phyloP scores from a whole-genome alignment of 1,140 invertebrate genomes.

The Platyura marginata region DNA sequence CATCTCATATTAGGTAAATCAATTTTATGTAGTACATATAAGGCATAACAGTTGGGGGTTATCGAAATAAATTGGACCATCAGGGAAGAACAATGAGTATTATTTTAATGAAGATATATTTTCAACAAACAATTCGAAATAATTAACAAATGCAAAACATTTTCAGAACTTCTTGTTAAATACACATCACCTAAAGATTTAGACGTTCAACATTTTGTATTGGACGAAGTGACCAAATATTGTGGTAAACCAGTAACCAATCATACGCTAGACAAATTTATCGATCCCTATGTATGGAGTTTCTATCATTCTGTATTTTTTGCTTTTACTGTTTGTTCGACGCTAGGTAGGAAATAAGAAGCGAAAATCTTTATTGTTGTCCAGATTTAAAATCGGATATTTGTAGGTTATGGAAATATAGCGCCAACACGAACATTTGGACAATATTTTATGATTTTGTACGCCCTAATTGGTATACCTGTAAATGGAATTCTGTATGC shows the following conservation, averaged over 20 bases:
- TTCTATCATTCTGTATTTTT: constrained; percentile 92
- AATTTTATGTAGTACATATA: too few species aligned
- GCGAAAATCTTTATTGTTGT: not conserved
- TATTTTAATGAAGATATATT: too few species aligned
- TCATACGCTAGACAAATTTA: constrained; percentile 33
- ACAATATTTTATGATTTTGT: constrained; percentile 82
- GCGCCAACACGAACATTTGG: constrained; percentile 66
- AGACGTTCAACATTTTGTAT: constrained; percentile 27
- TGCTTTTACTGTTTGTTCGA: constrained; percentile 84
- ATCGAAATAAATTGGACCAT: too few species aligned
- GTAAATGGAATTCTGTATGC: constrained; percentile 75
- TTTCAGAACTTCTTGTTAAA: constrained; percentile 34
- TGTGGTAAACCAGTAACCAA: constrained; percentile 48
- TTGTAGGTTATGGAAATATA: constrained; percentile 72
- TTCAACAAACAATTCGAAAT: not conserved
- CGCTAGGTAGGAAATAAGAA: constrained; percentile 32
- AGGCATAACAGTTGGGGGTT: too few species aligned
- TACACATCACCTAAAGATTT: constrained; percentile 35
- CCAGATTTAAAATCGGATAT: not conserved
- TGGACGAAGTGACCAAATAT: constrained; percentile 40
- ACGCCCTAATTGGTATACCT: constrained; percentile 86
- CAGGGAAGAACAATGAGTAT: too few species aligned
- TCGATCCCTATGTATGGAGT: constrained; percentile 52
- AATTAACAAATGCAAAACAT: not conserved
- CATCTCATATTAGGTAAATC: too few species aligned